Evolutionary conservation across 1,140 invertebrate genomes (phyloP).

Genomic region (Parapsyche elsis): DNA sequence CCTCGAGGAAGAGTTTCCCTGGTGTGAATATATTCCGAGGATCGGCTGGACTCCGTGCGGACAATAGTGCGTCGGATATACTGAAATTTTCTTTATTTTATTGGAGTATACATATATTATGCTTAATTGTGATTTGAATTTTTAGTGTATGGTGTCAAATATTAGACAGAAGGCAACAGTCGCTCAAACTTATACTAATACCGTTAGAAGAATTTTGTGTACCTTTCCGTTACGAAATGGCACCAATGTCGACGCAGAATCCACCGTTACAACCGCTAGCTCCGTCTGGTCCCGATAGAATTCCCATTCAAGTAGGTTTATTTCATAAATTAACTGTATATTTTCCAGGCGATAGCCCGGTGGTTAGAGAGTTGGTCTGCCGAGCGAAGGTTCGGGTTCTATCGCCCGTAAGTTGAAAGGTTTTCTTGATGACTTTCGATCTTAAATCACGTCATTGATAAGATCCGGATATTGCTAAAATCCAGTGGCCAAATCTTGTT

Average conservation of each 20-base stretch:
- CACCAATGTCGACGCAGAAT: not conserved
- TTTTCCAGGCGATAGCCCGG: not conserved
- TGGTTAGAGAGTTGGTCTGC: no score
- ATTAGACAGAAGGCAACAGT: constrained; percentile 86
- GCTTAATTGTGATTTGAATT: constrained; percentile 47
- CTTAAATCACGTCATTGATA: no score
- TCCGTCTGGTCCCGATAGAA: not conserved
- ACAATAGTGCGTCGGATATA: constrained; percentile 75
- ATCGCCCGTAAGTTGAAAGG: no score
- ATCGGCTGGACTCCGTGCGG: constrained; percentile 93
- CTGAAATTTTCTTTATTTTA: not conserved
- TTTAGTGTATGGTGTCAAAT: constrained; percentile 90
- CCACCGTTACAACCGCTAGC: not conserved
- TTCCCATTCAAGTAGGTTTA: constrained; percentile 33
- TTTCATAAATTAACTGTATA: no score
- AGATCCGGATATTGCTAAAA: no score
- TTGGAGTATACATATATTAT: not conserved
- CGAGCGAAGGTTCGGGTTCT: no score
- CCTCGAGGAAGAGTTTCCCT: constrained; percentile 83
- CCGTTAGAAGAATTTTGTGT: constrained; percentile 80
- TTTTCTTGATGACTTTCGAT: no score
- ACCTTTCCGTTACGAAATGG: constrained; percentile 68
- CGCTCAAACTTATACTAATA: constrained; percentile 79
- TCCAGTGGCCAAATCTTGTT: no score
- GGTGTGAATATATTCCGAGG: constrained; percentile 93